Base-by-base conservation (phyloP, 2,888 invertebrate genomes). In the Thysanoteuthis rhombus region DNA sequence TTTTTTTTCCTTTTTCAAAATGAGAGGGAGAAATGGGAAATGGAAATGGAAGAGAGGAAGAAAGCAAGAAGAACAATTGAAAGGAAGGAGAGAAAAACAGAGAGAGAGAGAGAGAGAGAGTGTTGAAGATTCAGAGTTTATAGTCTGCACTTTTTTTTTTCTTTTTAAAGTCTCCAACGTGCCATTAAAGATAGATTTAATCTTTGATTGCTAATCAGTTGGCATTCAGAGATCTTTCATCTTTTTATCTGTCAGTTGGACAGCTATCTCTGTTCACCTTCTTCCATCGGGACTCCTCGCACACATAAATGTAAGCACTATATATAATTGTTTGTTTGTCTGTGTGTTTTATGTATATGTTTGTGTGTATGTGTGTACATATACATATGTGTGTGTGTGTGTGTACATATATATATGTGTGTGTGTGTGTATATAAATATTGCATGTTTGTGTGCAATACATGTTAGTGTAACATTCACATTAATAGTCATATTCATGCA, bases 401-500 rank as follows among this genome's bases (percentile, higher is more conserved):
- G n/a, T n/a, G n/a, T n/a, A 38, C n/a, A 89, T 89, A 89, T n/a
- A 89, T 89, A 90, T 90, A 90, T 90, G 38, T 90, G 38, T 90
- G 38, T 38, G 38, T 90, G 38, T 90, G 38, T 36, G 38, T 90
- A 90, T 36, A n/a, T 6, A 90, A 8, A 90, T 6, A 90, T 38
- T n/a, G n/a, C n/a, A n/a, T n/a, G n/a, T n/a, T n/a, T n/a, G n/a
- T n/a, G n/a, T n/a, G n/a, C n/a, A n/a, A n/a, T n/a, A n/a, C n/a
- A n/a, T n/a, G n/a, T n/a, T n/a, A n/a, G n/a, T n/a, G n/a, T n/a
- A n/a, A n/a, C n/a, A n/a, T n/a, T n/a, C n/a, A n/a, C n/a, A n/a
- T n/a, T n/a, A n/a, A n/a, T n/a, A n/a, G n/a, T n/a, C n/a, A n/a
- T n/a, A n/a, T n/a, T n/a, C n/a, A n/a, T n/a, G n/a, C n/a, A n/a